Evolutionary conservation across 2,113 vertebrate genomes (phyloP).

Genomic region (Grammomys surdaster): DNA sequence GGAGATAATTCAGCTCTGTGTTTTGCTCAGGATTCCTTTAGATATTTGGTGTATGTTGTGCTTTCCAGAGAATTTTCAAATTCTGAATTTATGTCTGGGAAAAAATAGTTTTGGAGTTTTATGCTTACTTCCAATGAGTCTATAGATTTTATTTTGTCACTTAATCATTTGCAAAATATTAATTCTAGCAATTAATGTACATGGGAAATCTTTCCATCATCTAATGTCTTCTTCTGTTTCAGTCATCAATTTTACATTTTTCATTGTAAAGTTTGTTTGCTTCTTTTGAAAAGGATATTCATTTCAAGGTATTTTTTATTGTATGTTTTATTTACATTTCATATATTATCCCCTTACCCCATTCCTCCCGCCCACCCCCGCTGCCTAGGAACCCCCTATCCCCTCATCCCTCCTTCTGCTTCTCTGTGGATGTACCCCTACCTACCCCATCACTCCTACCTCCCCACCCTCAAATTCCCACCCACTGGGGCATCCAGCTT

Average conservation of each 20-base stretch:
- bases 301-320: neutral
- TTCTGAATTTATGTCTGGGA: neutral
- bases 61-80: neutral
- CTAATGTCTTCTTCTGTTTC: no score
- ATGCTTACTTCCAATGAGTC: no score
- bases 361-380: no score
- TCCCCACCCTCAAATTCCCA: no score
- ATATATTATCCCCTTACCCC: no score
- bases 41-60: neutral
- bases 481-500: no score
- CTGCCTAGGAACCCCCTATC: no score
- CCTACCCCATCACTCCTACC: no score
- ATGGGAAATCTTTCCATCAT: neutral
- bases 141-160: neutral
- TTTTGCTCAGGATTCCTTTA: neutral
- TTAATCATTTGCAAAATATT: neutral
- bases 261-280: neutral
- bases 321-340: no score
- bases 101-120: neutral
- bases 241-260: neutral
- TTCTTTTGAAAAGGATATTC: neutral
- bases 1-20: no score
- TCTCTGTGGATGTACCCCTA: no score
- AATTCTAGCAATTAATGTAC: neutral
- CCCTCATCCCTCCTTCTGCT: no score